Evolutionary conservation across 2,797 vertebrate species (phyloP), one percentile per base, ranked within the genome.

Genomic region (Staurois parvus): DNA sequence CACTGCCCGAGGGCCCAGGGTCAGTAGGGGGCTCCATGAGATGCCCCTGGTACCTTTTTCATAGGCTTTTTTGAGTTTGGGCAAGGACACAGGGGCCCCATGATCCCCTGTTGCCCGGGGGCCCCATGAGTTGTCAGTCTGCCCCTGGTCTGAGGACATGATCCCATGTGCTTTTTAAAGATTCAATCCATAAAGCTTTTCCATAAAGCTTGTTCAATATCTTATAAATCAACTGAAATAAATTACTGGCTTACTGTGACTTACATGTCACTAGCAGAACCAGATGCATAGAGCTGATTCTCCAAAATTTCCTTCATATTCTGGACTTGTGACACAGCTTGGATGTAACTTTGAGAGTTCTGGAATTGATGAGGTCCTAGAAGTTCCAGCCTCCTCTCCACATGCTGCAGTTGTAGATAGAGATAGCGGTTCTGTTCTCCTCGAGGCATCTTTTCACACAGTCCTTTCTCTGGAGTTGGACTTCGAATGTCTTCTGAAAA

Each of bases 231-330:
- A 28, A 66, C 4, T 28, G 62, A 64, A 28, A 28, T 12, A 26
- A 11, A 28, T 4, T 0, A 29, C 10, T 24, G 52, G 21, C 19
- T 56, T 56, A 77, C 21, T 32, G 19, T 80, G 91, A 91, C 75
- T 89, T 78, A 95, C 94, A 93, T 91, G 69, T 89, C 83, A 10
- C 37, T 81, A 62, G 13, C 52, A 24, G 91, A 85, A 0, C 6
- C 52, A 24, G 76, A 74, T 13, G 88, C 86, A 67, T 90, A 91
- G 19, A 93, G 88, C 74, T 84, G 89, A 64, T 87, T 91, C 87
- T 95, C 91, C 79, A 99, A 92, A 45, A 94, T 88, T 30, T 88
- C 91, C 84, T 96, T 99, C 94, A 99, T 96, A 64, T 93, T 92
- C 64, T 93, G 95, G 59, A 99, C 94, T 87, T 98, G 96, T 62